These are phyloP conservation scores for Enteromius anoplus DNA, from an alignment of 2,797 vertebrate species.

Conservation along the genomic window DNA sequence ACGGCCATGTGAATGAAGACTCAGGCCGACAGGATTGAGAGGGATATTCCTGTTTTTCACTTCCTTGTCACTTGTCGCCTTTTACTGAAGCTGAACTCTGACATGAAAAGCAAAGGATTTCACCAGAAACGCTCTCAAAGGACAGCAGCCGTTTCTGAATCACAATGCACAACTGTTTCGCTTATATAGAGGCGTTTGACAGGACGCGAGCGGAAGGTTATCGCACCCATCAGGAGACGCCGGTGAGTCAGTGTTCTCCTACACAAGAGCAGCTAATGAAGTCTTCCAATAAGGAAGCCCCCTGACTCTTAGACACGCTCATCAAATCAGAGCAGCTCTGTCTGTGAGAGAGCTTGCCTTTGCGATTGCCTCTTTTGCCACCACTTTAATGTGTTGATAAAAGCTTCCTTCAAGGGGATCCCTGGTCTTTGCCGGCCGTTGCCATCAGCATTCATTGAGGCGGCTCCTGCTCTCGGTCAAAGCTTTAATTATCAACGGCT, in stretches of 20 bases:
- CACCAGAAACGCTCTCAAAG: background rate
- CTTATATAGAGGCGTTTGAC: background rate
- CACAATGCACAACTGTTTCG: background rate
- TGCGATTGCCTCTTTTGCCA: conserved; percentile 48
- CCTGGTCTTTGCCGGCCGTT: background rate
- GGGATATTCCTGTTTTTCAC: background rate
- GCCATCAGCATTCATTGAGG: background rate
- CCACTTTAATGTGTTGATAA: conserved; percentile 31
- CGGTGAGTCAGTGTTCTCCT: conserved; percentile 7
- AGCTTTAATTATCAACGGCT: conserved; percentile 14
- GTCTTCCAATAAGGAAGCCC: conserved; percentile 41
- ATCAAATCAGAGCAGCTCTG: conserved; percentile 33
- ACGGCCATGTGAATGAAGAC: background rate
- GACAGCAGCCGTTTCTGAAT: background rate
- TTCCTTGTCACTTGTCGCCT: background rate
- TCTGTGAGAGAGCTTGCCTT: conserved; percentile 15
- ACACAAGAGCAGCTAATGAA: conserved; percentile 37
- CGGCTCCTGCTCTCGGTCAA: background rate
- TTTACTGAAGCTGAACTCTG: background rate
- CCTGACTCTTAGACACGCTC: conserved; percentile 12
- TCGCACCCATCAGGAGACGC: background rate
- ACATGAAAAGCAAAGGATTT: background rate
- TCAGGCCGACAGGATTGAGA: background rate
- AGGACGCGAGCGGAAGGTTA: background rate
- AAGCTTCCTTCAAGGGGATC: conserved; percentile 7